Conservation (phyloP, 2,888 invertebrate species). For the Mechanitis messenoides region DNA sequence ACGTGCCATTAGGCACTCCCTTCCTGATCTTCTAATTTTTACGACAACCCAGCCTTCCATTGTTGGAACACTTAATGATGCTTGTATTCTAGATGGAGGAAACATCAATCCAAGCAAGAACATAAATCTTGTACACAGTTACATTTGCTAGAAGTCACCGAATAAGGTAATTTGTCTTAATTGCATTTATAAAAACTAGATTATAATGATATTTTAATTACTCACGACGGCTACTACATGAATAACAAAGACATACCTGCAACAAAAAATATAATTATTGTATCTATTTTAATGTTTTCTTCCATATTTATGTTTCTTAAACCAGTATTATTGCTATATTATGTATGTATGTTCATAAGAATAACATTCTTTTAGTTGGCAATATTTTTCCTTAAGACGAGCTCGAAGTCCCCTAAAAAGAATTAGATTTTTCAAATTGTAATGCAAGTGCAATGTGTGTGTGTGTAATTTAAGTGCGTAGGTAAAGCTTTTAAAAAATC, state of each 20-base stretch:
- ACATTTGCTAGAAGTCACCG: constrained; percentile 8
- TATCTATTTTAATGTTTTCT: constrained; percentile 17
- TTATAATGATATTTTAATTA: constrained; percentile 24
- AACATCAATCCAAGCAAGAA: constrained; percentile 10
- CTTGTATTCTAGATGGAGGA: constrained; percentile 14
- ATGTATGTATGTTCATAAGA: no score
- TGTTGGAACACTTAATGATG: constrained; percentile 45
- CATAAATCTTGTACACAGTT: constrained; percentile 4
- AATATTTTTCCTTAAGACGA: no score
- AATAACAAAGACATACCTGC: constrained; percentile 29
- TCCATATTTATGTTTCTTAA: constrained; percentile 1
- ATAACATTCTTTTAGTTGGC: no score
- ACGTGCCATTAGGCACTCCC: constrained; percentile 67
- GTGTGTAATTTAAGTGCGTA: no score
- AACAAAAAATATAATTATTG: constrained; percentile 26
- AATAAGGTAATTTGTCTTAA: constrained; percentile 14
- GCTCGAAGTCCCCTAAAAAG: no score
- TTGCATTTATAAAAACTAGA: constrained; percentile 19
- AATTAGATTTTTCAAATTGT: no score
- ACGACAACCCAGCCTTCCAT: constrained; percentile 64
- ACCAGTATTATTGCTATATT: no score
- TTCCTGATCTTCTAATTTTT: constrained; percentile 70
- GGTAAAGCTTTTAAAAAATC: no score
- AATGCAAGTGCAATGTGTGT: no score
- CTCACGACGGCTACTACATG: constrained; percentile 24